phyloP scores from a whole-genome alignment of 2,888 invertebrate species.

The Parthenolecanium corni region DNA sequence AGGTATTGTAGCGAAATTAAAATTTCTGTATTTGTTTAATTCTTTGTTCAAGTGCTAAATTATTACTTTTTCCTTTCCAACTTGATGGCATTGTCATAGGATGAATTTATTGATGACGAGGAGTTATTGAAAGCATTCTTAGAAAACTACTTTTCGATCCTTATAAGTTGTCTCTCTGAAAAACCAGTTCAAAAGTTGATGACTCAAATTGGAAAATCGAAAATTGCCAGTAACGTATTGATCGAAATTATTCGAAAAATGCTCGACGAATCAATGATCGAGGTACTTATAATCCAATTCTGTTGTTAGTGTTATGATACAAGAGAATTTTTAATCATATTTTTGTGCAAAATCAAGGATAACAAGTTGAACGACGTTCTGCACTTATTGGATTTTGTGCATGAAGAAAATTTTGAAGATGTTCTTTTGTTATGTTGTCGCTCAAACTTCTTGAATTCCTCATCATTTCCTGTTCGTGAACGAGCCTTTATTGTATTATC shows the following conservation, averaged over 20 bases:
- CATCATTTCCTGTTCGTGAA: slow-evolving; percentile 5
- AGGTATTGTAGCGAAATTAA: neutral
- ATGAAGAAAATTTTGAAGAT: slow-evolving; percentile 10
- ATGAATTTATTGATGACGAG: slow-evolving; percentile 6
- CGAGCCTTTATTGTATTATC: neutral
- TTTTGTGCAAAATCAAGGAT: no score
- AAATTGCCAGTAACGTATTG: slow-evolving; percentile 1
- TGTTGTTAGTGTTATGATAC: no score
- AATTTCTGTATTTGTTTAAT: neutral
- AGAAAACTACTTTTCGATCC: slow-evolving; percentile 4
- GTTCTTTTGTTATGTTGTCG: slow-evolving; percentile 17
- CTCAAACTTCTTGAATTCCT: slow-evolving; percentile 6
- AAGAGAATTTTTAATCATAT: no score
- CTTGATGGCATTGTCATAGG: no score
- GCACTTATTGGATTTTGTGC: slow-evolving; percentile 11
- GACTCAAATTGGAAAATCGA: neutral
- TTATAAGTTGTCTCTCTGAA: neutral
- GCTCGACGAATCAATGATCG: neutral
- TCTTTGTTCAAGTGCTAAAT: no score
- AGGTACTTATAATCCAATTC: no score
- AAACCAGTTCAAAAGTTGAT: slow-evolving; percentile 1
- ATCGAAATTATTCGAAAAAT: slow-evolving; percentile 12
- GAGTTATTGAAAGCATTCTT: slow-evolving; percentile 1
- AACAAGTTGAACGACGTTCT: neutral
- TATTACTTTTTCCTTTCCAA: no score